Percentiles rank a stretch among this genome's conserved stretches.
These are phyloP conservation scores for Argopecten irradians DNA, from an alignment of 1,140 invertebrate species.

Conservation along the genomic window DNA sequence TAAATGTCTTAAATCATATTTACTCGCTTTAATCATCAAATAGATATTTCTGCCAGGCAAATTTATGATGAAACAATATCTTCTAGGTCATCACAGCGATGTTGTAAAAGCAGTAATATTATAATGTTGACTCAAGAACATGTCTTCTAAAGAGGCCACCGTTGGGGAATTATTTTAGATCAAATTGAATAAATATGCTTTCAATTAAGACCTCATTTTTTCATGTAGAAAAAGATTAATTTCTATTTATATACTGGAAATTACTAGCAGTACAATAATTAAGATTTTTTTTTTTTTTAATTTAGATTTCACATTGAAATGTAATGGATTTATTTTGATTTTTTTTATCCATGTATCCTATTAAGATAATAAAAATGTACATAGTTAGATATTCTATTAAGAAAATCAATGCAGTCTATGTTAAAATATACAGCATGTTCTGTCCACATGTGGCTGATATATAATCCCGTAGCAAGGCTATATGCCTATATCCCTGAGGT, in stretches of 20 bases:
- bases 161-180: neutral
- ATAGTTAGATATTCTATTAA: neutral
- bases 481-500: too few relatives aligned
- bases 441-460: neutral
- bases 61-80: neutral
- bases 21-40: neutral
- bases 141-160: neutral
- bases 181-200: neutral
- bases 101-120: neutral
- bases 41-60: neutral
- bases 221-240: too few relatives aligned
- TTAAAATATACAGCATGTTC: neutral
- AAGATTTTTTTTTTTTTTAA: neutral
- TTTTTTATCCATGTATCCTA: neutral
- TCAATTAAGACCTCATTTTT: too few relatives aligned
- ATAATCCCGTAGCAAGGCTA: neutral
- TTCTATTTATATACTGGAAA: neutral
- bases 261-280: neutral
- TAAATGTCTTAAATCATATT: neutral
- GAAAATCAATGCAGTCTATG: too few relatives aligned
- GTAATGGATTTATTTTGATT: too few relatives aligned
- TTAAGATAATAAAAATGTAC: neutral
- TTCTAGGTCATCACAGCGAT: neutral
- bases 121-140: slow-evolving; percentile 3
- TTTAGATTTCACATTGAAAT: neutral